Evolutionary conservation across 1,140 invertebrate species (phyloP), one percentile per base, ranked within the genome.

Genomic region (Anthonomus grandis): DNA sequence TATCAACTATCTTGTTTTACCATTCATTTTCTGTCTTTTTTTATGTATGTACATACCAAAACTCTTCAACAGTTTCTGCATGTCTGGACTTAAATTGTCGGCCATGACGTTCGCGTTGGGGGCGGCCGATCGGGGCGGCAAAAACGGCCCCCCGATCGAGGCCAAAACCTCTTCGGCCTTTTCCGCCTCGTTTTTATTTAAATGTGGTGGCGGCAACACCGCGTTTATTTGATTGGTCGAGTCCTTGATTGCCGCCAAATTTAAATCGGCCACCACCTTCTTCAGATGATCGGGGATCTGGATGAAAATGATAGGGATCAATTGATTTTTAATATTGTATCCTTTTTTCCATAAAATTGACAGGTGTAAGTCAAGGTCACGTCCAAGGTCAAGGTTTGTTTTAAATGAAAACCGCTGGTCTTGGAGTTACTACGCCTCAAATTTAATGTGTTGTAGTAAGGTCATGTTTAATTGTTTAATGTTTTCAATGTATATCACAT

Each of bases 41-140:
- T 17, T 65, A 64, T 22, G 63, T 59, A 52, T 69, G 59, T 31
- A 38, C n/a, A 75, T 64, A 8, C 76, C 76, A 55, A 76, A 74
- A 34, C 62, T 72, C 49, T 70, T 73, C 9, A 78, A 53, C 5
- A 78, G 47, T 21, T 75, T 64, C 59, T 72, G 71, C 72, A 77
- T 75, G 44, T 78, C 76, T 27, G 73, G 69, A 24, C 65, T 67
- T 19, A 77, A 61, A 37, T 65, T 70, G 17, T 76, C 68, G 8
- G 68, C 74, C 0, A 74, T 70, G 15, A 67, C 62, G 19, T 64
- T 53, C 9, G 70, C 64, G 61, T 74, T 69, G 9, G 71, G 69
- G 6, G 59, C 19, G 23, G 42, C 27, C n/a, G 57, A 9, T 1
- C 25, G 50, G 41, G 52, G 31, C 24, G 51, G 57, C 6, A 58